Conservation (phyloP, 2,113 vertebrate species). For the Bos taurus region DNA sequence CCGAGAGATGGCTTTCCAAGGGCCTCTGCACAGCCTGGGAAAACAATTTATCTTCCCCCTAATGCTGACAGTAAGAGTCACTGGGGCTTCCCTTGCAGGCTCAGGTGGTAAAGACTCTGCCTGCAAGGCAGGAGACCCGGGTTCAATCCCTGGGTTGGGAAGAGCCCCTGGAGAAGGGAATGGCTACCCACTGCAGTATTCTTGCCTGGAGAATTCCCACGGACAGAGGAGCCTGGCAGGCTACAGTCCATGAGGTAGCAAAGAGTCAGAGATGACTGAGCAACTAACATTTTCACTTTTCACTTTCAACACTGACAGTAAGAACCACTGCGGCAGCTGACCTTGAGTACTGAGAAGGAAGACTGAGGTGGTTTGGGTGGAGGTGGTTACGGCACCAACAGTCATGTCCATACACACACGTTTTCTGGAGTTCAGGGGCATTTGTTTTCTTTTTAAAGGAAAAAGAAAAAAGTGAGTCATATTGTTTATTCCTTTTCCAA, state of each 20-base stretch:
- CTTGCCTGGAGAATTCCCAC: neutral
- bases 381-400: neutral
- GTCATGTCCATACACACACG: neutral
- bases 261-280: neutral
- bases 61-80: neutral
- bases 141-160: neutral
- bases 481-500: constrained; percentile 13
- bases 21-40: neutral
- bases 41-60: neutral
- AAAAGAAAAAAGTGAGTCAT: neutral
- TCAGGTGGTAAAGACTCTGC: neutral
- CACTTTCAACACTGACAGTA: neutral
- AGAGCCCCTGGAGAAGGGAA: neutral
- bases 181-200: neutral
- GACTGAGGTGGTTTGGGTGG: neutral
- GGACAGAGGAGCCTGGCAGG: neutral
- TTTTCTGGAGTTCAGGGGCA: neutral
- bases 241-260: neutral
- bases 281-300: neutral
- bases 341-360: neutral
- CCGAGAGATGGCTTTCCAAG: neutral
- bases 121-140: neutral
- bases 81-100: neutral
- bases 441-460: constrained; percentile 17
- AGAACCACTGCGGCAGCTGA: neutral